Base-by-base conservation (phyloP, 2,888 invertebrate genomes). In the Stenodera caucasica region DNA sequence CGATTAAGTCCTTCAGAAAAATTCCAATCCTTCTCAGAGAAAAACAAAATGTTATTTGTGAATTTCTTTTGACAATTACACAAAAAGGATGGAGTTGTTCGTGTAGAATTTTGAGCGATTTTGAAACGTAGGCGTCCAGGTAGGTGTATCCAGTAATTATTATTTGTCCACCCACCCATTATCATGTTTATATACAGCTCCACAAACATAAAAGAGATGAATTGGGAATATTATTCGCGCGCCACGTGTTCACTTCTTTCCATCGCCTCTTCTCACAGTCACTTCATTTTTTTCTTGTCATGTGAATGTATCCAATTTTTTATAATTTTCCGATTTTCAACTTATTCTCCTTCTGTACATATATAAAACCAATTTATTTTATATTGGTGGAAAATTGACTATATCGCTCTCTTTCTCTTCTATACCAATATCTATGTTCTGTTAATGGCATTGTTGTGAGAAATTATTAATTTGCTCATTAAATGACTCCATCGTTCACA, bases 131-230 rank as follows among this genome's bases (percentile, higher is more conserved):
- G 21, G 45, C 21, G 18, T 45, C 15, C 45, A 45, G 18, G 45
- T 45, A 45, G 45, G 45, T 21, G 45, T 18, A 8, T 45, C 18
- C 12, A 45, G 37, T 45, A 21, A 45, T 45, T 21, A 45, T 45
- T 45, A 45, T 45, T 45, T 45, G 45, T 45, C 45, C 45, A 45
- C 45, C 45, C 6, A 45, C 45, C 11, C 45, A 21, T 21, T 21
- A 5, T 12, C 21, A 45, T 11, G 21, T 45, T 11, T 11, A 40
- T 2, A 35, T 7, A 3, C n/a, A 7, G 4, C 18, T 21, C 18
- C 4, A 45, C 8, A 11, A 3, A 45, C 11, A 45, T 12, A 21
- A 45, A 18, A 45, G 35, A 2, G 14, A 35, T 14, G n/a, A n/a
- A 35, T 35, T 35, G 3, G 7, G 14, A 35, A 14, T 14, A 35